Evolutionary conservation across 2,797 vertebrate genomes (phyloP), one percentile per base, ranked within the genome.

Genomic region (Sternarchorhynchus goeldii): DNA sequence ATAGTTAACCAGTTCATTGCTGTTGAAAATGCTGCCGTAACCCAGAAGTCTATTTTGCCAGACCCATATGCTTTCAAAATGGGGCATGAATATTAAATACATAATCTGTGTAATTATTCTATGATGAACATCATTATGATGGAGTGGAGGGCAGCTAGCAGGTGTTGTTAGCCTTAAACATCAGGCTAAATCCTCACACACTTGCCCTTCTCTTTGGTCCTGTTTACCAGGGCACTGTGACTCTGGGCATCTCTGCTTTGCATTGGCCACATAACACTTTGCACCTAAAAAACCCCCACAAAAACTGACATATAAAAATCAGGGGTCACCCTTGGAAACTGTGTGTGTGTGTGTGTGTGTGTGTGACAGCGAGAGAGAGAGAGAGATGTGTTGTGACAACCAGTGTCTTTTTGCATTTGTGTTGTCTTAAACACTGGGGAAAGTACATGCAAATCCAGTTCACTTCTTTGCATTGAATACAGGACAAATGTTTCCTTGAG

Each of bases 291-390:
- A 80, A 83, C 83, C 83, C 83, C 81, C 82, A 87, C 70, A 83
- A 87, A 76, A 84, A 86, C 77, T 55, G 56, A 2, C 59, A 25
- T 82, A 89, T 90, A 89, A 89, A 93, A 93, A 93, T 90, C 53
- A 75, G 75, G 45, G 81, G 85, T 87, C 84, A 82, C 82, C 59
- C 53, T 64, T 34, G 45, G 45, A 78, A 71, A 64, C 25, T 50
- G n/a, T 3, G 20, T 68, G 39, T 78, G 76, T 39, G 16, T 21
- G 7, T 50, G 4, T 67, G 41, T 50, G 41, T 50, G 41, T 68
- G 66, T n/a, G 21, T 39, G 34, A 45, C 25, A 21, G 20, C 2
- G 12, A 50, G 45, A 50, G 45, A 50, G 12, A 14, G 34, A 36
- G 34, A 36, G 34, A 36, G 34, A 36, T 64, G 59, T 66, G 60